Evolutionary conservation across 2,888 invertebrate genomes (phyloP).

Genomic region (Salpingus planirostris): DNA sequence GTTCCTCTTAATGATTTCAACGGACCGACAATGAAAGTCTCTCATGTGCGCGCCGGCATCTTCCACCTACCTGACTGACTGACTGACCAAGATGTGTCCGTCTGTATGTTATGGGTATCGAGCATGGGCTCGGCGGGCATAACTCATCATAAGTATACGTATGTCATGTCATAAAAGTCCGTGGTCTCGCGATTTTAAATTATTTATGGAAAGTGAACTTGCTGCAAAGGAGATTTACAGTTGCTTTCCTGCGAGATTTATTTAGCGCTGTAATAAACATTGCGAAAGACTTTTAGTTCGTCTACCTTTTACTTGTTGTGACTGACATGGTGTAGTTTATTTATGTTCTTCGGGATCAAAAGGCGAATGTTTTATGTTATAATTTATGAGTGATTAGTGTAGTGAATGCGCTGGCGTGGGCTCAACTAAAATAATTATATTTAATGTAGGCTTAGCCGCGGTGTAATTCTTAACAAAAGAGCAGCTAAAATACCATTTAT

Average conservation of each 20-base stretch:
- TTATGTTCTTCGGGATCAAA: conserved; percentile 36
- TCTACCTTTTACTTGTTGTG: conserved; percentile 33
- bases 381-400: conserved; percentile 38
- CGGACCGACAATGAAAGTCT: too few relatives aligned
- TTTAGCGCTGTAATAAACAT: conserved; percentile 32
- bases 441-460: conserved; percentile 29
- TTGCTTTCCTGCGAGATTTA: conserved; percentile 32
- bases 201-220: conserved; percentile 33
- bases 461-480: conserved; percentile 18
- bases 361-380: conserved; percentile 37
- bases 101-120: too few relatives aligned
- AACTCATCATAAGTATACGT: too few relatives aligned
- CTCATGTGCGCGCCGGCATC: too few relatives aligned
- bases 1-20: too few relatives aligned
- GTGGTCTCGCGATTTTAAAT: conserved; percentile 21
- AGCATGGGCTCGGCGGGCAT: too few relatives aligned
- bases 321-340: conserved; percentile 35
- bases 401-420: conserved; percentile 29
- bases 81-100: too few relatives aligned
- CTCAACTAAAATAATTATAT: conserved; percentile 32
- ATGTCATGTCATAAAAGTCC: conserved; percentile 27
- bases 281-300: conserved; percentile 32
- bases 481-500: conserved; percentile 13
- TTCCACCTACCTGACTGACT: too few relatives aligned
- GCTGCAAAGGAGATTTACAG: conserved; percentile 31